Evolutionary conservation across 2,888 invertebrate genomes (phyloP).

Genomic region (Sipha maydis): DNA sequence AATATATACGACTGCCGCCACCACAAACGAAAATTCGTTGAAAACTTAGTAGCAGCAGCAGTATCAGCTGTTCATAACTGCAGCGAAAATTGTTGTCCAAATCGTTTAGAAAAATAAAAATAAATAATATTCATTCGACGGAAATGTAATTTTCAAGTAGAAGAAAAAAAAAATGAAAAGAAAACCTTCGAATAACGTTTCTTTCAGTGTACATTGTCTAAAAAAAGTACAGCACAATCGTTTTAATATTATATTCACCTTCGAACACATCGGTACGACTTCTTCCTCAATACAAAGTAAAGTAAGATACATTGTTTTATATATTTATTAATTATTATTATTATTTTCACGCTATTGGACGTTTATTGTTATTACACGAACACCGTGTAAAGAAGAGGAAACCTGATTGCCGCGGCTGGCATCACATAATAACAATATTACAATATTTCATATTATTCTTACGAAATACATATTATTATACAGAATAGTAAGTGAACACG

Average conservation of each 20-base stretch:
- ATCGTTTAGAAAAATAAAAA: neutral
- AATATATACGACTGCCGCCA: neutral
- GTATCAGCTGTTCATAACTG: neutral
- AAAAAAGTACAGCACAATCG: slow-evolving; percentile 40
- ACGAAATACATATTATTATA: neutral
- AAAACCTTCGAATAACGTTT: slow-evolving; percentile 9
- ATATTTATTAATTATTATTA: neutral
- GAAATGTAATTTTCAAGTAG: neutral
- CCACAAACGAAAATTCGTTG: neutral
- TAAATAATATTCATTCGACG: neutral
- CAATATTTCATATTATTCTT: neutral
- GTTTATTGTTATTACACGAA: slow-evolving; percentile 1
- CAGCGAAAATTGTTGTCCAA: neutral
- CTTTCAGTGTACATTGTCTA: neutral
- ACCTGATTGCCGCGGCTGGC: neutral
- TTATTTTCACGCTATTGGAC: slow-evolving; percentile 10
- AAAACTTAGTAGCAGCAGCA: neutral
- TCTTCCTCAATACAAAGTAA: neutral
- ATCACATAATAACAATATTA: neutral
- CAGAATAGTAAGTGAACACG: neutral
- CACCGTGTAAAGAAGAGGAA: neutral
- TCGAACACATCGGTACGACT: slow-evolving; percentile 32
- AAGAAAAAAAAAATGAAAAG: neutral
- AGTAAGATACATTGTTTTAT: neutral
- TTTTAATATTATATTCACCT: slow-evolving; percentile 7